Conservation (phyloP, 2,888 invertebrate genomes). For the Azorinus chamasolen region DNA sequence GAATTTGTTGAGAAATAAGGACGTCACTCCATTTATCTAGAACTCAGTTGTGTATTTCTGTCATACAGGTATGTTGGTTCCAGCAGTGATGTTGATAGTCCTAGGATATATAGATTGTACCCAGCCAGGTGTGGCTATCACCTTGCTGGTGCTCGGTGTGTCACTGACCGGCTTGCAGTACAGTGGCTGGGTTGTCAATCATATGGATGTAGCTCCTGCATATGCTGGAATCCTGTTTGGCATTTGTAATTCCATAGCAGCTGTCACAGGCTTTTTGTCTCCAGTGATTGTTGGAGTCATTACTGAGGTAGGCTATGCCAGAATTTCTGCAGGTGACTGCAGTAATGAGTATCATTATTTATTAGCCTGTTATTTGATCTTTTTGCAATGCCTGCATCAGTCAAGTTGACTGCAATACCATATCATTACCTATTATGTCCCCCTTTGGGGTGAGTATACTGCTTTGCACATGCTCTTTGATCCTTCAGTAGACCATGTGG, state of each 20-base stretch:
- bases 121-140: slow-evolving; percentile 78
- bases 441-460: no score
- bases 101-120: slow-evolving; percentile 84
- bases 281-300: slow-evolving; percentile 83
- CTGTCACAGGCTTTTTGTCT: slow-evolving; percentile 85
- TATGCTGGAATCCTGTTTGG: slow-evolving; percentile 86
- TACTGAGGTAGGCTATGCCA: slow-evolving; percentile 70
- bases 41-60: no score
- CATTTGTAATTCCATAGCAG: slow-evolving; percentile 85
- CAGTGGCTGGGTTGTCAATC: slow-evolving; percentile 85
- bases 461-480: no score
- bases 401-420: no score
- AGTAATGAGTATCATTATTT: no score
- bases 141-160: slow-evolving; percentile 81
- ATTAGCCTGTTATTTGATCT: no score
- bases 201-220: slow-evolving; percentile 85
- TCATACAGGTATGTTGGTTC: slow-evolving; percentile 79
- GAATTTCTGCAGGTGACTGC: background rate
- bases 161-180: slow-evolving; percentile 82
- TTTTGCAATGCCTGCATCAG: no score
- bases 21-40: no score
- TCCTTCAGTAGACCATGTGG: no score
- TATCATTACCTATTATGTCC: no score
- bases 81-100: slow-evolving; percentile 81
- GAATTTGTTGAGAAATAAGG: no score